Evolutionary conservation across 2,797 vertebrate species (phyloP).

Genomic region (Cynodonichthys magdalenae): DNA sequence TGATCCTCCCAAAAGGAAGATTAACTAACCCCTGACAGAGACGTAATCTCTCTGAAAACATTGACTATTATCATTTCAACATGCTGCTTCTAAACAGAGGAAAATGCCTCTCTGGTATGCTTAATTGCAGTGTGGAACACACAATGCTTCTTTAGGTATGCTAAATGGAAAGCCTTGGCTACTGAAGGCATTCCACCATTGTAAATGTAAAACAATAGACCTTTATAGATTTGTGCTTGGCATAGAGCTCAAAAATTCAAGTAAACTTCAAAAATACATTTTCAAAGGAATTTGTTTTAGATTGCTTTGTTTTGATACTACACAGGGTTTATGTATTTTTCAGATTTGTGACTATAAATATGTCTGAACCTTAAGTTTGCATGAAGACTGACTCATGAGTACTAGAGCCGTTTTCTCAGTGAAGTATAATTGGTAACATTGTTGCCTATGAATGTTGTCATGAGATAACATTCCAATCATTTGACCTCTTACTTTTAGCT

Average conservation of each 20-base stretch:
- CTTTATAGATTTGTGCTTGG: conserved; percentile 62
- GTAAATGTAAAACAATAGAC: conserved; percentile 74
- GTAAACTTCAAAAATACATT: conserved; percentile 60
- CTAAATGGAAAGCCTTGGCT: conserved; percentile 68
- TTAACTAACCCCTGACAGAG: conserved; percentile 77
- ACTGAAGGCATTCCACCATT: conserved; percentile 70
- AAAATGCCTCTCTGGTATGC: conserved; percentile 70
- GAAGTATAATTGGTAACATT: conserved; percentile 70
- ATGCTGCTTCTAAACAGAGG: conserved; percentile 66
- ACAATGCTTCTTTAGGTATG: conserved; percentile 69
- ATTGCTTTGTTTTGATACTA: conserved; percentile 27
- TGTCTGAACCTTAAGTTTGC: conserved; percentile 48
- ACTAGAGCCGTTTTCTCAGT: conserved; percentile 33
- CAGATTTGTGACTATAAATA: conserved; percentile 57
- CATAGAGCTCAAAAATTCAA: conserved; percentile 65
- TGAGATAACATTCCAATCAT: conserved; percentile 79
- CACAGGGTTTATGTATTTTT: conserved; percentile 38
- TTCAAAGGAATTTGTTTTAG: conserved; percentile 41
- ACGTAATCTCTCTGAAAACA: conserved; percentile 76
- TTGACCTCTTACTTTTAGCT: conserved; percentile 71
- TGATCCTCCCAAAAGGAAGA: conserved; percentile 77
- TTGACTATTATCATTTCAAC: conserved; percentile 78
- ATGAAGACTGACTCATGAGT: conserved; percentile 55
- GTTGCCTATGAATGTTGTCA: conserved; percentile 74
- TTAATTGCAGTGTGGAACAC: conserved; percentile 67